Base-by-base conservation (phyloP, 2,113 vertebrate species). In the Pseudolaguvia tuberculata region DNA sequence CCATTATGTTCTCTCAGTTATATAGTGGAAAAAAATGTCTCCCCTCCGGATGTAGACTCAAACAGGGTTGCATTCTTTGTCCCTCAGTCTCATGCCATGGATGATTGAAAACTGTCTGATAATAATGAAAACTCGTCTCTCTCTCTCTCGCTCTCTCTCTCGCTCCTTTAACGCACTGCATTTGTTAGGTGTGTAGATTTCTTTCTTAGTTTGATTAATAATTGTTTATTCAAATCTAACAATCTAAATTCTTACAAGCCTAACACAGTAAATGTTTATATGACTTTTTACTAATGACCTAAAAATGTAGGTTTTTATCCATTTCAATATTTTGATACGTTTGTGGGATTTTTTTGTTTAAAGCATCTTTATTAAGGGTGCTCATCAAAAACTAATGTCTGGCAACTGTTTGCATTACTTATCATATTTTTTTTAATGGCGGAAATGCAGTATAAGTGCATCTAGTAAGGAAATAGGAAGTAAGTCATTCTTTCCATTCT, bases 401-500 rank as follows among this genome's bases (percentile, higher is more conserved):
- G 51, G 57, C 45, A 75, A 76, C 10, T 62, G 63, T 25, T 5
- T 27, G 31, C 58, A 57, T 80, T 63, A 80, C 39, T 85, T 80
- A 81, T 81, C 75, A 80, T 81, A 42, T 27, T 8, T 35, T 75
- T 53, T 45, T 76, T 76, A 53, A 69, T 7, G 62, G 57, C 72
- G 62, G 76, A 81, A 79, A 84, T 66, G 63, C 74, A n/a, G n/a
- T 53, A 68, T 69, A 55, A 85, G 65, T 58, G 79, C 79, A 77
- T 70, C 35, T 79, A 86, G 81, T 78, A 82, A 85, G 88, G 88
- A 88, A 80, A 77, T 73, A 84, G 85, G 86, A 84, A 86, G 86
- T 15, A 86, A 85, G 83, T 89, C 83, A 90, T 85, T 90, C 84
- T 90, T 90, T 91, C 89, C 87, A 27, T 84, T 71, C 81, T 79